Evolutionary conservation across 2,888 invertebrate genomes (phyloP).

Genomic region (Meteorus colon): DNA sequence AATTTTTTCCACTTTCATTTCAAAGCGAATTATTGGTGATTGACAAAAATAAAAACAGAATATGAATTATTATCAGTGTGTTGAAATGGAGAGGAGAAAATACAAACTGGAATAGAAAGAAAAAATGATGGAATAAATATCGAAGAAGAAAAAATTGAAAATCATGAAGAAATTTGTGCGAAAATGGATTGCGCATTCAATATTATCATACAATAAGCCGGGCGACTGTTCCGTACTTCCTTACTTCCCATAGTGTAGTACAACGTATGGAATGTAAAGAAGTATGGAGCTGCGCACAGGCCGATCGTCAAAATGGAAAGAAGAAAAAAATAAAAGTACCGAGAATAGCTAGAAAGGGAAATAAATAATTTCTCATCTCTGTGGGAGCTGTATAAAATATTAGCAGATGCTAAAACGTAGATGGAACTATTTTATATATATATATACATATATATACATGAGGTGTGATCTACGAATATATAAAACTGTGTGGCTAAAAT

Average conservation of each 20-base stretch:
- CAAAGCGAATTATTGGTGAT: neutral
- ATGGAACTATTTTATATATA: constrained; percentile 4
- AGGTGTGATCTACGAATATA: neutral
- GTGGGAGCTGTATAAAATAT: neutral
- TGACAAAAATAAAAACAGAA: neutral
- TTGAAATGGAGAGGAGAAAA: neutral
- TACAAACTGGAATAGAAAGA: neutral
- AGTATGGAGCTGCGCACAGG: constrained; percentile 85
- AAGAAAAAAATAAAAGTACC: too few relatives aligned
- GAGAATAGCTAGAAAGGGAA: neutral
- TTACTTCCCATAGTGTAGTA: constrained; percentile 93
- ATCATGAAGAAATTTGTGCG: neutral
- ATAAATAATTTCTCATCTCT: constrained; percentile 7
- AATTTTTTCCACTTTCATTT: neutral
- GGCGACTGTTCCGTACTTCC: constrained; percentile 93
- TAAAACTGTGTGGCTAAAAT: neutral
- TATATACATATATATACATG: neutral
- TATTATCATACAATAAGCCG: constrained; percentile 67
- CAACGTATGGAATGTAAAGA: constrained; percentile 97
- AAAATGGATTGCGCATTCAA: constrained; percentile 2
- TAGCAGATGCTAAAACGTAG: constrained; percentile 11
- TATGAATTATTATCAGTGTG: neutral
- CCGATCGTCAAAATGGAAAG: constrained; percentile 50
- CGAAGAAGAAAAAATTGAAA: neutral
- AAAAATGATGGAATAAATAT: neutral